These are phyloP conservation scores for Neodiprion fabricii DNA, from an alignment of 1,140 invertebrate species.

Conservation along the genomic window DNA sequence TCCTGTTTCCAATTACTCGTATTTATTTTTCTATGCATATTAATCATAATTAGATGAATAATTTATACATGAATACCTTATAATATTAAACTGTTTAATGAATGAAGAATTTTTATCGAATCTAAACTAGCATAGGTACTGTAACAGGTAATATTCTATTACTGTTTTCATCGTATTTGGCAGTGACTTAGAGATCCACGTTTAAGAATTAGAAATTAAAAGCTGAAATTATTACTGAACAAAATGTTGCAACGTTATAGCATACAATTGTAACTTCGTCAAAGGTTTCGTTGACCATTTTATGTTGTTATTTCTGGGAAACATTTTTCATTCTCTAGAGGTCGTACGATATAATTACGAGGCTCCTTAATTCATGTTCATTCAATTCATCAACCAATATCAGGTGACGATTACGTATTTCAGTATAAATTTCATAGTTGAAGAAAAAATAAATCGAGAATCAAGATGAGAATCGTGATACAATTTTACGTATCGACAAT, in stretches of 20 bases:
- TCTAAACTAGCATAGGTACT: neutral
- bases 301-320: neutral
- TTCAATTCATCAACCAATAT: neutral
- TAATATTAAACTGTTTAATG: neutral
- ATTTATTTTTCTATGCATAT: neutral
- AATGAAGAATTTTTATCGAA: neutral
- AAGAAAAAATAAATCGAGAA: too few relatives aligned
- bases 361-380: neutral
- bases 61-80: constrained; percentile 5
- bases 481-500: neutral
- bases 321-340: neutral
- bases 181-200: constrained; percentile 4
- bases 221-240: neutral
- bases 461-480: neutral
- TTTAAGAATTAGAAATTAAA: neutral
- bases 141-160: neutral
- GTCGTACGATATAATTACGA: neutral
- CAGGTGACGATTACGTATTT: neutral
- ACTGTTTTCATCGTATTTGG: neutral
- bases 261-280: neutral
- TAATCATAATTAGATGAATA: neutral
- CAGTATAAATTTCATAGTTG: too few relatives aligned
- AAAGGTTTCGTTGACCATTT: neutral
- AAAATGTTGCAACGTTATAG: neutral
- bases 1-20: constrained; percentile 1